A percentile compares a stretch with the other conserved stretches of the same genome.
Evolutionary conservation across 2,888 invertebrate genomes (phyloP).

Genomic region (Rambutsinella grinnellia): DNA sequence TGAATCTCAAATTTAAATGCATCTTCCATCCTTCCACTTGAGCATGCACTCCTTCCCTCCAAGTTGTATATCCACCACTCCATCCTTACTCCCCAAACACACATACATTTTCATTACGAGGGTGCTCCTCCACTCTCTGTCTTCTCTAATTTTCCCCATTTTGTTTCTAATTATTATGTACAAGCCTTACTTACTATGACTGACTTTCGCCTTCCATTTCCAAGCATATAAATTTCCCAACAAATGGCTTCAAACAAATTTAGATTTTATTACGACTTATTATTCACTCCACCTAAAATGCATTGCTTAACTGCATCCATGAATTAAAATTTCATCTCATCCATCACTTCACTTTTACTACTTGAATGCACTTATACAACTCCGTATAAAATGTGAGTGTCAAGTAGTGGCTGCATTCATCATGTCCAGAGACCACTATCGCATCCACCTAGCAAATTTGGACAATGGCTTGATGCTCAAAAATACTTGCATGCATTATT

Average conservation of each 20-base stretch:
- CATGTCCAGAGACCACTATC: neutral
- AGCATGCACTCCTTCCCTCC: slow-evolving; percentile 10
- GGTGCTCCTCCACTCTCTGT: neutral
- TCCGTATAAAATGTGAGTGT: neutral
- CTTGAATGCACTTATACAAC: neutral
- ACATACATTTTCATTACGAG: slow-evolving; percentile 38
- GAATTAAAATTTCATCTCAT: neutral
- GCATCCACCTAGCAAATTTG: neutral
- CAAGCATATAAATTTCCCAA: no score
- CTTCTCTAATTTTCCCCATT: neutral
- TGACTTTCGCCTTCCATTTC: no score
- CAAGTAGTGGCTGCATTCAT: neutral
- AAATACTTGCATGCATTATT: neutral
- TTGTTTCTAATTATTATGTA: neutral
- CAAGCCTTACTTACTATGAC: neutral
- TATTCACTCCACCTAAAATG: slow-evolving; percentile 1
- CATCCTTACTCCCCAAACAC: slow-evolving; percentile 15
- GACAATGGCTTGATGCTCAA: neutral
- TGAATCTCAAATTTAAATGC: no score
- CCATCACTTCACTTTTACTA: neutral
- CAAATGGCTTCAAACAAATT: slow-evolving; percentile 21
- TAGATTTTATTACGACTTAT: slow-evolving; percentile 4
- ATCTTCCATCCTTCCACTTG: slow-evolving; percentile 10
- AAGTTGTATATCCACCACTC: no score
- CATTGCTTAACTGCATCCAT: neutral